Percentiles rank a stretch among this genome's conserved stretches.
Conservation (phyloP, 1,140 invertebrate genomes). For the Himalopsyche phryganea region DNA sequence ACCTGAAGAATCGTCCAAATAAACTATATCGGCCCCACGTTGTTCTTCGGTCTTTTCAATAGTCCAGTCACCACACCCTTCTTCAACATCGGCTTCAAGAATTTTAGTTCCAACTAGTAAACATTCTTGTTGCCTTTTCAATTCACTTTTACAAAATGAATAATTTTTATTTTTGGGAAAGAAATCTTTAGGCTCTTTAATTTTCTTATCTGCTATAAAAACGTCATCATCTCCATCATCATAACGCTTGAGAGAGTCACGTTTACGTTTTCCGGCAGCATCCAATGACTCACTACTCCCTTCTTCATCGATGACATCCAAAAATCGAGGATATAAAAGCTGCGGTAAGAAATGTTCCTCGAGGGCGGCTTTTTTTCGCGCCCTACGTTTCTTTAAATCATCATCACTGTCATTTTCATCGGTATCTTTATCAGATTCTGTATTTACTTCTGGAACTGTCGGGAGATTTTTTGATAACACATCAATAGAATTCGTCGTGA, state of each 20-base stretch:
- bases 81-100: constrained; percentile 46
- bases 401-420: constrained; percentile 10
- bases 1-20: constrained; percentile 50
- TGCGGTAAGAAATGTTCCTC: constrained; percentile 55
- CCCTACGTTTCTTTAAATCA: constrained; percentile 39
- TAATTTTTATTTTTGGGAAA: constrained; percentile 29
- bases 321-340: constrained; percentile 54
- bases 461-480: neutral
- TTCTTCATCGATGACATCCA: constrained; percentile 69
- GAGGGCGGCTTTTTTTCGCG: constrained; percentile 55
- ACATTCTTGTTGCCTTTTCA: constrained; percentile 47
- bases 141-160: constrained; percentile 24
- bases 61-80: constrained; percentile 48
- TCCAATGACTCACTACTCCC: constrained; percentile 55
- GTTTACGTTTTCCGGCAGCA: constrained; percentile 45
- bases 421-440: constrained; percentile 9
- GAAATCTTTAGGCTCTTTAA: constrained; percentile 24
- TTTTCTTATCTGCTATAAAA: constrained; percentile 39
- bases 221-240: constrained; percentile 52
- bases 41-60: constrained; percentile 46
- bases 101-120: constrained; percentile 48
- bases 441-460: constrained; percentile 11
- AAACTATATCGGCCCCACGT: constrained; percentile 49
- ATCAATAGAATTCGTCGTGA: constrained; percentile 41
- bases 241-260: constrained; percentile 45